Evolutionary conservation across 1,140 invertebrate species (phyloP).

Genomic region (Triops longicaudatus): DNA sequence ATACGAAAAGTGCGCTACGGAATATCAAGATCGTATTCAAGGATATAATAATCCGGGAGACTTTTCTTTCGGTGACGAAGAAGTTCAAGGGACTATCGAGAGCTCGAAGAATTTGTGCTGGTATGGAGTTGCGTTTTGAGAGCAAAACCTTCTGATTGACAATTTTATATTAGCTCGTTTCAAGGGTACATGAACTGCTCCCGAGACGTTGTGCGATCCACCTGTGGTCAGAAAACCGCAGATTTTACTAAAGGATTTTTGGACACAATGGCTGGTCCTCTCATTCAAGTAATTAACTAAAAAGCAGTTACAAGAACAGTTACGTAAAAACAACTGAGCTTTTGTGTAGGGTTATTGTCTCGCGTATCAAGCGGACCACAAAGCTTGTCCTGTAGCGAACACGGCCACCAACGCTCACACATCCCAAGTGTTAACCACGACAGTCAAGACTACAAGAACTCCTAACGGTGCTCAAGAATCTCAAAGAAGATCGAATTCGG

Average conservation of each 20-base stretch:
- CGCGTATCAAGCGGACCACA: conserved; percentile 19
- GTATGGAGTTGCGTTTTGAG: background rate
- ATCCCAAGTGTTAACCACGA: background rate
- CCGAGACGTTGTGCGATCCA: conserved; percentile 32
- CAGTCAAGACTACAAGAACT: background rate
- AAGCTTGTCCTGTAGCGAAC: background rate
- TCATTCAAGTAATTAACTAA: conserved; percentile 32
- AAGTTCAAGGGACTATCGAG: conserved; percentile 24
- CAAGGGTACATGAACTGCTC: conserved; percentile 36
- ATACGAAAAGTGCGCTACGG: conserved; percentile 34
- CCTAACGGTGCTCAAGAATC: background rate
- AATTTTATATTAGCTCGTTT: conserved; percentile 33
- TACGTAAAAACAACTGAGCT: background rate
- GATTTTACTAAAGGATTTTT: conserved; percentile 35
- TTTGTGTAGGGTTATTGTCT: conserved; percentile 24
- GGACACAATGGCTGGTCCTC: conserved; percentile 36
- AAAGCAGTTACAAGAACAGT: background rate
- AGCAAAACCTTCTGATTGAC: background rate
- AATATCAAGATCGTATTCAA: conserved; percentile 30
- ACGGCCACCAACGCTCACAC: background rate
- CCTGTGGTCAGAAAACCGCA: conserved; percentile 34
- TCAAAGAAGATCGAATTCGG: background rate
- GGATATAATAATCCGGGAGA: conserved; percentile 11
- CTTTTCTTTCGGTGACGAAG: background rate
- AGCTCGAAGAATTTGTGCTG: conserved; percentile 29